Evolutionary conservation across 2,797 vertebrate species (phyloP).

Genomic region (Sylvia borin): DNA sequence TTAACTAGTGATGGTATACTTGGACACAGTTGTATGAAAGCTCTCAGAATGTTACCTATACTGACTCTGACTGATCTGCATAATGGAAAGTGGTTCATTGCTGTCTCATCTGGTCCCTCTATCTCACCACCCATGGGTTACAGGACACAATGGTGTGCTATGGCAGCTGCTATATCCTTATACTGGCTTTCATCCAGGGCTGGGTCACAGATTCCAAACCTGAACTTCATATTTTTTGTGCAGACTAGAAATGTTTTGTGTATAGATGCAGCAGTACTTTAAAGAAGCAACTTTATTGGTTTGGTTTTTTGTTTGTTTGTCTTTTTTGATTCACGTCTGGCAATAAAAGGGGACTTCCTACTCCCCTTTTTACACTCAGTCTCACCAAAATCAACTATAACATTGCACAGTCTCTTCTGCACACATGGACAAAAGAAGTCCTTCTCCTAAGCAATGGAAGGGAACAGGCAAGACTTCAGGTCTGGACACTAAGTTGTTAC

Average conservation of each 20-base stretch:
- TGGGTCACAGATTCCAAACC: not conserved
- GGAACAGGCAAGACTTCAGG: not conserved
- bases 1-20: not conserved
- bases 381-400: not conserved
- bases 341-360: not conserved
- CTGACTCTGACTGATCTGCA: not conserved
- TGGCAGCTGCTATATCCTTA: no score
- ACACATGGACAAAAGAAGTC: rapidly evolving
- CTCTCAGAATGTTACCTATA: not conserved
- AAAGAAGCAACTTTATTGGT: not conserved
- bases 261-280: not conserved
- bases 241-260: not conserved
- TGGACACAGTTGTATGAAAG: not conserved
- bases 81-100: rapidly evolving
- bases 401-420: not conserved
- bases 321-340: not conserved
- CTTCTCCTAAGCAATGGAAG: not conserved
- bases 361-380: not conserved
- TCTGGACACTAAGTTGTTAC: not conserved
- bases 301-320: not conserved
- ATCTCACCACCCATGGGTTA: rapidly evolving
- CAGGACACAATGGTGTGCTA: no score
- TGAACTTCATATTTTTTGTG: not conserved
- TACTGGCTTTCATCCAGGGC: not conserved
- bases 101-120: not conserved